Base-by-base conservation (phyloP, 2,888 invertebrate genomes). In the Lysandra bellargus region DNA sequence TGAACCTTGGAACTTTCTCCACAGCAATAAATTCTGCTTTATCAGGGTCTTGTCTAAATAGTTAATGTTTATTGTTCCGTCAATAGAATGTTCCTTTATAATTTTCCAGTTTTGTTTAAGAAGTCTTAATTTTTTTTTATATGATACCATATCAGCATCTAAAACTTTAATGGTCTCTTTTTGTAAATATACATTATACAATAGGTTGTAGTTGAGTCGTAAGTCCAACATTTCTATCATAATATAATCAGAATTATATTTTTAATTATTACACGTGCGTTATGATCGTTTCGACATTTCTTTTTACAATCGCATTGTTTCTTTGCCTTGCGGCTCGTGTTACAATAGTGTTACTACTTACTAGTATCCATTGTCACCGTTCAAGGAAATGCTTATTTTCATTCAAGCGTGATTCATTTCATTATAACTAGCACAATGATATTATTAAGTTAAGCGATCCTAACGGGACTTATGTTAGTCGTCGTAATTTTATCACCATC, bases 281-380 rank as follows among this genome's bases (percentile, higher is more conserved):
- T 82, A 83, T 81, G 83, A 82, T 80, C 83, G 82, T 84, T 84
- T 83, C 83, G 82, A 84, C 84, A 83, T 84, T 81, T 82, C 80
- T 80, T 84, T 83, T 83, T 84, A 87, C 84, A 86, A 86, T 86
- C 79, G 83, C 84, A 87, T 88, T 87, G 88, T 87, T 85, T 84
- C 82, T 79, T 78, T 81, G 82, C 80, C 82, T 81, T 80, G 80
- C 78, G 61, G 44, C 64, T 82, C 82, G 78, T 72, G 79, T 78
- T 81, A 82, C 82, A 78, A 80, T 77, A 53, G 81, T 79, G 82
- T 79, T 83, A 82, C 81, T 73, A 78, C 81, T 79, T 83, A 82
- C 81, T 73, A 78, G 81, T 78, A 80, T 80, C 83, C 80, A 84
- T 84, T 83, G 84, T 84, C 79, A 77, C 80, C 80, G 80, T 79